Evolutionary conservation across 2,888 invertebrate species (phyloP).

Genomic region (Erebia epiphron): DNA sequence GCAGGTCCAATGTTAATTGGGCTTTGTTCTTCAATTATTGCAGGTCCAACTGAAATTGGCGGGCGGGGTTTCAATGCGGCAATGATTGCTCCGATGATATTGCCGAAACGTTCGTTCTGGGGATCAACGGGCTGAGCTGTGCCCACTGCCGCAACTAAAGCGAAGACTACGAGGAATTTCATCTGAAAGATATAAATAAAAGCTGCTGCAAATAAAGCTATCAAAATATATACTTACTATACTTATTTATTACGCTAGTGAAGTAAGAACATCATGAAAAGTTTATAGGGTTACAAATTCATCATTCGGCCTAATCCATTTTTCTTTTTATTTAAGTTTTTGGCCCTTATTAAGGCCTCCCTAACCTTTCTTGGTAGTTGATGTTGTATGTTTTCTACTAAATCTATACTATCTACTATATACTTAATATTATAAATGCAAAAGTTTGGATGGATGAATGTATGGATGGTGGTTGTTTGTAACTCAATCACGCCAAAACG

Average conservation of each 20-base stretch:
- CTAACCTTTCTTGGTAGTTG: too few relatives aligned
- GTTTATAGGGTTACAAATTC: not conserved
- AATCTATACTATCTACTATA: too few relatives aligned
- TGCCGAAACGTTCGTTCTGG: slow-evolving; percentile 23
- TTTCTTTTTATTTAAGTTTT: not conserved
- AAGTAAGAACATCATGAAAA: too few relatives aligned
- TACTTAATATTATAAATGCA: too few relatives aligned
- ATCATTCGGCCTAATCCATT: not conserved
- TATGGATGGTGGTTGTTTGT: too few relatives aligned
- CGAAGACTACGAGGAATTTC: slow-evolving; percentile 64
- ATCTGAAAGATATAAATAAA: slow-evolving; percentile 46
- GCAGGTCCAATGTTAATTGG: slow-evolving; percentile 38
- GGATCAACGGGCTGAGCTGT: slow-evolving; percentile 37
- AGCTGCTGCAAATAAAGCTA: not conserved
- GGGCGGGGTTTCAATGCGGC: slow-evolving; percentile 27
- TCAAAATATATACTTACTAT: not conserved
- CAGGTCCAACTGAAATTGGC: slow-evolving; percentile 37
- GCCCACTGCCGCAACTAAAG: slow-evolving; percentile 52
- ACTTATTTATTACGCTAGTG: too few relatives aligned
- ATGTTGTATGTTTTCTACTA: too few relatives aligned
- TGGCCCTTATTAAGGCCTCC: too few relatives aligned
- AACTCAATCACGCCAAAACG: too few relatives aligned
- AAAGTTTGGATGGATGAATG: too few relatives aligned
- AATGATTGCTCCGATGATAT: slow-evolving; percentile 56
- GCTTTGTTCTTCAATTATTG: slow-evolving; percentile 32